Conservation (phyloP, 1,140 invertebrate species). For the Contarinia nasturtii region DNA sequence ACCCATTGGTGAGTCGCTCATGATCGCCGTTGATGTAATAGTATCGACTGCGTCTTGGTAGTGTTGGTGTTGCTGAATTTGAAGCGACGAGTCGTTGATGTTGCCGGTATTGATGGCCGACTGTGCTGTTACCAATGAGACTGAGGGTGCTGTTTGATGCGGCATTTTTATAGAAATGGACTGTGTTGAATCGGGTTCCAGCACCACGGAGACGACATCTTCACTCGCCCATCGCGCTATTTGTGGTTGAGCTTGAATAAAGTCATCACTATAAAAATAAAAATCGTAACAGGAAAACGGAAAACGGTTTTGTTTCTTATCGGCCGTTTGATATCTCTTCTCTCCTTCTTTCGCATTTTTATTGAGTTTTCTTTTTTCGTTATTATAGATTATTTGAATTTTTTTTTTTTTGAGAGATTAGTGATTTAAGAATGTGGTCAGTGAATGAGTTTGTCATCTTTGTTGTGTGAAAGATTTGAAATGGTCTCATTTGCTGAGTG, state of each 20-base stretch:
- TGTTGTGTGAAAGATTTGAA: too few species aligned
- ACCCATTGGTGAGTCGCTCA: neutral
- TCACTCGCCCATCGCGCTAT: constrained; percentile 81
- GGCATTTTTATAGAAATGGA: too few species aligned
- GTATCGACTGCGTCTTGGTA: constrained; percentile 5
- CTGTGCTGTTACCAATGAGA: too few species aligned
- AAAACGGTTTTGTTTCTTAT: constrained; percentile 12
- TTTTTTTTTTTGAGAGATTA: neutral
- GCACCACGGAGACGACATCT: constrained; percentile 48
- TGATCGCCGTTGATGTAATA: neutral
- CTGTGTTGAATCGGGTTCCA: constrained; percentile 14
- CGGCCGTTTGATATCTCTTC: neutral
- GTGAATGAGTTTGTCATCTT: neutral
- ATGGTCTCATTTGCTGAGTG: too few species aligned
- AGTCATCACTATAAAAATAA: constrained; percentile 80
- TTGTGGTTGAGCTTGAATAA: constrained; percentile 84
- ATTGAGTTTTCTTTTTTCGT: neutral
- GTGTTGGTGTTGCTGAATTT: constrained; percentile 12
- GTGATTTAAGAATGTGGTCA: too few species aligned
- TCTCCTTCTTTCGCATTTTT: neutral
- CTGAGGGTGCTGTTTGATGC: too few species aligned
- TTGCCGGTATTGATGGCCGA: constrained; percentile 8
- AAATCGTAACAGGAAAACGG: constrained; percentile 30
- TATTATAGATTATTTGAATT: neutral
- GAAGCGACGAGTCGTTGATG: constrained; percentile 18